These are phyloP conservation scores for Burhinus oedicnemus DNA, from an alignment of 2,113 vertebrate genomes.

Conservation along the genomic window DNA sequence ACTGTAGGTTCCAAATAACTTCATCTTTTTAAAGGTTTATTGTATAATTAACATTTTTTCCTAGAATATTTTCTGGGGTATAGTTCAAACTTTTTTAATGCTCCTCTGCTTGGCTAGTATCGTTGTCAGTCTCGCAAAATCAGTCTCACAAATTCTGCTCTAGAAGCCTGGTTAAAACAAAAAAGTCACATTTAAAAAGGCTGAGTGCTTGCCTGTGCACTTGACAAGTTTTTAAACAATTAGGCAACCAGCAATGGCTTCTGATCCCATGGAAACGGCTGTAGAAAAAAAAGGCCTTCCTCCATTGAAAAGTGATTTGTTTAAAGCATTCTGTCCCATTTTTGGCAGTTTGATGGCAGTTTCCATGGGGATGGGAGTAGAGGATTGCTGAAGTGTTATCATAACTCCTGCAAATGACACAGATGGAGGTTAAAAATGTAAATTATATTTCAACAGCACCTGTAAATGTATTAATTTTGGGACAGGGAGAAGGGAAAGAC, in stretches of 20 bases:
- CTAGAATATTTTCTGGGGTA: background rate
- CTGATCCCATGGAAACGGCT: conserved; percentile 48
- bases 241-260: conserved; percentile 21
- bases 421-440: conserved; percentile 14
- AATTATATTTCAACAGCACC: conserved; percentile 21
- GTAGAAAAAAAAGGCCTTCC: background rate
- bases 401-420: conserved; percentile 33
- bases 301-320: conserved; percentile 40
- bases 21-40: background rate
- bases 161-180: background rate
- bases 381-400: conserved; percentile 22
- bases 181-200: background rate
- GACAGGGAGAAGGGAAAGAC: background rate
- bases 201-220: conserved; percentile 2
- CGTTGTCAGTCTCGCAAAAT: background rate
- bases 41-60: background rate
- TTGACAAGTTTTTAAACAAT: conserved; percentile 47
- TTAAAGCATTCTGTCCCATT: conserved; percentile 33
- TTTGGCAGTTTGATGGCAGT: conserved; percentile 39
- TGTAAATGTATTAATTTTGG: conserved; percentile 29
- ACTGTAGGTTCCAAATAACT: background rate
- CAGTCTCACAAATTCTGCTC: background rate
- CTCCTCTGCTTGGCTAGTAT: background rate
- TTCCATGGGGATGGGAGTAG: conserved; percentile 40
- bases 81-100: background rate